Percentiles rank a stretch among this genome's conserved stretches.
These are phyloP conservation scores for Suillia variegata DNA, from an alignment of 2,888 invertebrate species.

Conservation along the genomic window DNA sequence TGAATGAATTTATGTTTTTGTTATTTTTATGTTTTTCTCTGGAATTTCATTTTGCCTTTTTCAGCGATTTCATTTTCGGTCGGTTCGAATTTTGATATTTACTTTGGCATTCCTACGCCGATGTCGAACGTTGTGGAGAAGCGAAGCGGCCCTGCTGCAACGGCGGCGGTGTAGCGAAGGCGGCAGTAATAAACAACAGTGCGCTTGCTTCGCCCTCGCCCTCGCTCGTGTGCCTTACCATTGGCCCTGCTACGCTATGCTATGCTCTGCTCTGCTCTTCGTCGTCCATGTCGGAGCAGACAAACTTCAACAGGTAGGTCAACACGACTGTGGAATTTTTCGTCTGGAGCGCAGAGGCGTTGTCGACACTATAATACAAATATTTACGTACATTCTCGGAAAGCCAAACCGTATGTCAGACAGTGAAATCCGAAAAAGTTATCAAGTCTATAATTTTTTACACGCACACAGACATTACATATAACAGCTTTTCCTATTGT, in stretches of 20 bases:
- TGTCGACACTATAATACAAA: not conserved
- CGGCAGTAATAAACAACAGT: slow-evolving; percentile 7
- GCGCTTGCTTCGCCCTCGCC: too few species aligned
- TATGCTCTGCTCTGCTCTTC: too few species aligned
- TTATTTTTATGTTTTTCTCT: slow-evolving; percentile 41
- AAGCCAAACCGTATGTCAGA: too few species aligned
- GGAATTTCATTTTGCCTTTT: slow-evolving; percentile 37
- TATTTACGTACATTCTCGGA: too few species aligned
- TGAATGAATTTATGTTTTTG: slow-evolving; percentile 47
- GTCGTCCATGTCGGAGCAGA: too few species aligned
- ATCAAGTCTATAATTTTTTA: too few species aligned
- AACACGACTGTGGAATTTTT: slow-evolving; percentile 9
- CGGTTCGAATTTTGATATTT: slow-evolving; percentile 24
- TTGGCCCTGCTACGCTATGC: slow-evolving; percentile 7
- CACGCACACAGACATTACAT: too few species aligned
- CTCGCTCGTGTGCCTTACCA: slow-evolving; percentile 4
- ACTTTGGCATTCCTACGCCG: slow-evolving; percentile 31
- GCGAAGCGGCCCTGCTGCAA: too few species aligned
- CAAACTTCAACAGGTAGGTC: slow-evolving; percentile 8
- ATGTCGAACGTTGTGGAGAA: too few species aligned
- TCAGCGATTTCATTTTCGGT: slow-evolving; percentile 24
- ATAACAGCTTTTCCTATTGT: not conserved
- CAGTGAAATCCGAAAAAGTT: too few species aligned
- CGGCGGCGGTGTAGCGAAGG: too few species aligned
- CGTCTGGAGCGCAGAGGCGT: slow-evolving; percentile 7